phyloP scores from a whole-genome alignment of 1,140 invertebrate species.

The Sinella curviseta region DNA sequence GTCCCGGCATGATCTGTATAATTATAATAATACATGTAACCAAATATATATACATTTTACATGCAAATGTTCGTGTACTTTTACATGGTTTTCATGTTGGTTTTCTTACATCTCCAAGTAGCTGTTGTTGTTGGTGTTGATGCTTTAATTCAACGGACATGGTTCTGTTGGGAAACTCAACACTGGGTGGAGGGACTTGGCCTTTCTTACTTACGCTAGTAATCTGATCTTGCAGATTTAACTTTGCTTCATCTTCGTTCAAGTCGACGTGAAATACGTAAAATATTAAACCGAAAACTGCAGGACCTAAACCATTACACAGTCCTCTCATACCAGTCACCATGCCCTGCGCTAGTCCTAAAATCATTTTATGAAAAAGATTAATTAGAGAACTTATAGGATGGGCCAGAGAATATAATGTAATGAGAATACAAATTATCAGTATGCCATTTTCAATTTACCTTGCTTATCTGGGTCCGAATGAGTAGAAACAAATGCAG shows the following conservation, averaged over 20 bases:
- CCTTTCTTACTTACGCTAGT: constrained; percentile 51
- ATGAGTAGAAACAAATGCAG: constrained; percentile 96
- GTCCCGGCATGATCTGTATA: constrained; percentile 86
- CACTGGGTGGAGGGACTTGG: constrained; percentile 55
- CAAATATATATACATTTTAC: no score
- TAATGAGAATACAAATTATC: not conserved
- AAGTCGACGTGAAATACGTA: constrained; percentile 98
- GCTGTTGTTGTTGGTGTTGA: not conserved
- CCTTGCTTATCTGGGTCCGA: constrained; percentile 95
- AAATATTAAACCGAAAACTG: constrained; percentile 97
- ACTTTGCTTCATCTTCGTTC: constrained; percentile 65
- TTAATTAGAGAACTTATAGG: constrained; percentile 10
- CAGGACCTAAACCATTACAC: constrained; percentile 89
- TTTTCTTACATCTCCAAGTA: constrained; percentile 1
- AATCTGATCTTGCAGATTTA: constrained; percentile 29
- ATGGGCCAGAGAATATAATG: not conserved
- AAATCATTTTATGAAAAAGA: constrained; percentile 42
- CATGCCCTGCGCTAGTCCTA: constrained; percentile 94
- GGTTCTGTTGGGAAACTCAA: constrained; percentile 4
- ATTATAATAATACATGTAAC: constrained; percentile 28
- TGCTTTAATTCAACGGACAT: not conserved
- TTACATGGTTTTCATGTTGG: not conserved
- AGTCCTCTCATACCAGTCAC: constrained; percentile 94
- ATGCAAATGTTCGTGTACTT: not conserved
- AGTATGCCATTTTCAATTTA: constrained; percentile 51